Evolutionary conservation across 2,888 invertebrate species (phyloP).

Genomic region (Drosophila atripex): DNA sequence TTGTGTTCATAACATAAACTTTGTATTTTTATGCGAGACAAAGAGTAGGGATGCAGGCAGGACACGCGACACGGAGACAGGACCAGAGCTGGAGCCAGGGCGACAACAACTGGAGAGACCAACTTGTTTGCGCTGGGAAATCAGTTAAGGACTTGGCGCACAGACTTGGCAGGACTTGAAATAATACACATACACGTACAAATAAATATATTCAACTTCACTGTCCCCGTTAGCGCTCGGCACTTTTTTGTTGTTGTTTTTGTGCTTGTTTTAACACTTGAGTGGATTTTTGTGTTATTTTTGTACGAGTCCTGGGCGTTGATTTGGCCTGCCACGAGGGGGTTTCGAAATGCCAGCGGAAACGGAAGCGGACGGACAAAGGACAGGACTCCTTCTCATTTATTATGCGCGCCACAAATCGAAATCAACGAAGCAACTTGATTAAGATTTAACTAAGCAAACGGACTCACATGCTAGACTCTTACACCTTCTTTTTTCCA

Average conservation of each 20-base stretch:
- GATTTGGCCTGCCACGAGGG: slow-evolving; percentile 47
- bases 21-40: slow-evolving; percentile 73
- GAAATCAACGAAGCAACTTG: slow-evolving; percentile 75
- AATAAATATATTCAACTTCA: slow-evolving; percentile 30
- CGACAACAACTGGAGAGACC: slow-evolving; percentile 59
- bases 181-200: slow-evolving; percentile 35
- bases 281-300: slow-evolving; percentile 78
- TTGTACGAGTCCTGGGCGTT: slow-evolving; percentile 51
- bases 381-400: slow-evolving; percentile 54
- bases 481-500: slow-evolving; percentile 19
- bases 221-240: slow-evolving; percentile 63
- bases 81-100: slow-evolving; percentile 28
- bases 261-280: slow-evolving; percentile 72
- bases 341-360: slow-evolving; percentile 1
- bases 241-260: slow-evolving; percentile 46
- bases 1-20: slow-evolving; percentile 79
- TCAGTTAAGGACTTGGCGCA: slow-evolving; percentile 74
- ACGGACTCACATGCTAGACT: slow-evolving; percentile 31
- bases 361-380: slow-evolving; percentile 23
- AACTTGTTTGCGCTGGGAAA: slow-evolving; percentile 76
- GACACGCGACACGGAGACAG: slow-evolving; percentile 10
- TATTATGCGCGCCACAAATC: slow-evolving; percentile 76
- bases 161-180: slow-evolving; percentile 55
- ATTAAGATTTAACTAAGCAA: slow-evolving; percentile 77
- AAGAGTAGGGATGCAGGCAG: slow-evolving; percentile 28